phyloP scores from a whole-genome alignment of 2,888 invertebrate species.

The Arrhopalites spinosus region DNA sequence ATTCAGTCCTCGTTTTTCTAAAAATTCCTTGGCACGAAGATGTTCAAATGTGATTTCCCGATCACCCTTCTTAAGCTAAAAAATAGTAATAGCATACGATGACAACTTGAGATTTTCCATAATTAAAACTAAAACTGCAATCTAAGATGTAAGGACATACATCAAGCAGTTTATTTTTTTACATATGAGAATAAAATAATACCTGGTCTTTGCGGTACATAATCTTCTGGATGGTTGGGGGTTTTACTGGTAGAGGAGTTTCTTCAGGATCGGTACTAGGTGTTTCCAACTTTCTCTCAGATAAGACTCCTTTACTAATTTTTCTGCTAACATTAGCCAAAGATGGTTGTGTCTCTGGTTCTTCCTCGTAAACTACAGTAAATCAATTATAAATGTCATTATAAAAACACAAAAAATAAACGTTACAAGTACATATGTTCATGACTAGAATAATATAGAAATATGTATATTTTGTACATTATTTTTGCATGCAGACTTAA shows the following conservation, averaged over 20 bases:
- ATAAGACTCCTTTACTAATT: slow-evolving; percentile 14
- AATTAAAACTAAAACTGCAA: too few species aligned
- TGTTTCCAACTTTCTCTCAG: slow-evolving; percentile 22
- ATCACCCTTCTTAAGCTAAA: background rate
- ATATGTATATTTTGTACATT: too few species aligned
- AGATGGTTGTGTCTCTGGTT: slow-evolving; percentile 15
- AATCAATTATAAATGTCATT: background rate
- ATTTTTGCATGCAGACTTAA: too few species aligned
- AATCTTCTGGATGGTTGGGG: slow-evolving; percentile 19
- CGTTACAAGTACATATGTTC: too few species aligned
- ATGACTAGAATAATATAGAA: too few species aligned
- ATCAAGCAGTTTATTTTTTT: too few species aligned
- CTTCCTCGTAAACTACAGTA: slow-evolving; percentile 24
- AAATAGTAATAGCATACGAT: background rate
- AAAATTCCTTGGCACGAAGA: slow-evolving; percentile 35
- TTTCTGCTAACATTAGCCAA: background rate
- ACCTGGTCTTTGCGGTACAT: slow-evolving; percentile 38
- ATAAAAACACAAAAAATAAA: too few species aligned
- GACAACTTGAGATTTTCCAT: background rate
- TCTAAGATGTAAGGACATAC: too few species aligned
- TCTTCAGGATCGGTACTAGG: too few species aligned
- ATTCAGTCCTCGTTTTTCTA: slow-evolving; percentile 11
- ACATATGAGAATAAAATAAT: background rate
- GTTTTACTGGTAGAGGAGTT: slow-evolving; percentile 12
- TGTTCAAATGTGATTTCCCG: slow-evolving; percentile 42